Evolutionary conservation across 2,888 invertebrate genomes (phyloP).

Genomic region (Bimastos eiseni): DNA sequence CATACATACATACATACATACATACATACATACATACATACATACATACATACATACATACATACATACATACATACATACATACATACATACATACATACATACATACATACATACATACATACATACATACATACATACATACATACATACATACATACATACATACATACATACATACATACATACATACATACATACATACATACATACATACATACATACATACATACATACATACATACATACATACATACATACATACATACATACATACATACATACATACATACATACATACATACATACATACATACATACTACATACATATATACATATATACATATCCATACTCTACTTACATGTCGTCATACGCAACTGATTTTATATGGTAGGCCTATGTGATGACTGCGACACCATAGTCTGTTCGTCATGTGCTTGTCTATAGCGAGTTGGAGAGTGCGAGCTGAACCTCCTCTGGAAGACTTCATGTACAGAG

Average conservation of each 20-base stretch:
- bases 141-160: too few species aligned
- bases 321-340: too few species aligned
- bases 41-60: too few species aligned
- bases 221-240: conserved; percentile 30
- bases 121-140: too few species aligned
- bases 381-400: too few species aligned
- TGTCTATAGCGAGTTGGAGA: neutral
- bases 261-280: neutral
- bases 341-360: conserved; percentile 20
- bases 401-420: too few species aligned
- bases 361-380: too few species aligned
- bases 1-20: too few species aligned
- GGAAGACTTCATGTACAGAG: neutral
- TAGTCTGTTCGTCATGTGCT: too few species aligned
- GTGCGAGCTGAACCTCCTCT: neutral
- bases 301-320: conserved; percentile 21
- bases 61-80: neutral
- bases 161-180: too few species aligned
- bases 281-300: neutral
- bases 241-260: neutral
- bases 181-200: neutral
- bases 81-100: neutral
- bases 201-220: conserved; percentile 30
- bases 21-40: too few species aligned
- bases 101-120: too few species aligned